Evolutionary conservation across 2,888 invertebrate species (phyloP).

Genomic region (Drosophila peninsularis): DNA sequence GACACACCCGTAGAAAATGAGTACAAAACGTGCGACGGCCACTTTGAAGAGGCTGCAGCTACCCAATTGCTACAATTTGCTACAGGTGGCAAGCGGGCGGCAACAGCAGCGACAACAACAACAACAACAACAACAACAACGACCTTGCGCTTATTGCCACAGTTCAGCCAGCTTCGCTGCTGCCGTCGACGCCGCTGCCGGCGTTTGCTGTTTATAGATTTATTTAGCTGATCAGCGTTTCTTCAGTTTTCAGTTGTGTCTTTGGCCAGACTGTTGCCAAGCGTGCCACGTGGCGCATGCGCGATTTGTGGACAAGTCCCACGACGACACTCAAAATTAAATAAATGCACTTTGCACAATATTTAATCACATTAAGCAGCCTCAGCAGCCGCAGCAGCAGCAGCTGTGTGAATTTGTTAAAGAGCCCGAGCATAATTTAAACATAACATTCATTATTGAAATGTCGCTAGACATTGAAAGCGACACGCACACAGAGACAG

Average conservation of each 20-base stretch:
- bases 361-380: slow-evolving; percentile 76
- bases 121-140: slow-evolving; percentile 39
- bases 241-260: neutral
- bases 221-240: slow-evolving; percentile 34
- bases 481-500: slow-evolving; percentile 25
- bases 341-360: slow-evolving; percentile 71
- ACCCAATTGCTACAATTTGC: slow-evolving; percentile 65
- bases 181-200: slow-evolving; percentile 25
- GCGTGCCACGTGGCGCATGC: slow-evolving; percentile 47
- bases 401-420: slow-evolving; percentile 57
- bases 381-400: slow-evolving; percentile 48
- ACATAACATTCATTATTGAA: slow-evolving; percentile 71
- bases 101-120: slow-evolving; percentile 31
- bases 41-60: slow-evolving; percentile 64
- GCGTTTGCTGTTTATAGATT: slow-evolving; percentile 48
- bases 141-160: slow-evolving; percentile 80
- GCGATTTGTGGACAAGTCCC: slow-evolving; percentile 46
- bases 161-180: slow-evolving; percentile 31
- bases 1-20: slow-evolving; percentile 68
- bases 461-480: slow-evolving; percentile 77
- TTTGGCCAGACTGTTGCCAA: slow-evolving; percentile 28
- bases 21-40: slow-evolving; percentile 45
- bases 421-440: slow-evolving; percentile 70
- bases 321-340: slow-evolving; percentile 5
- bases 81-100: slow-evolving; percentile 62